A percentile compares a stretch with the other conserved stretches of the same genome.
Conservation (phyloP, 2,888 invertebrate genomes). For the Diplolepis rosae region DNA sequence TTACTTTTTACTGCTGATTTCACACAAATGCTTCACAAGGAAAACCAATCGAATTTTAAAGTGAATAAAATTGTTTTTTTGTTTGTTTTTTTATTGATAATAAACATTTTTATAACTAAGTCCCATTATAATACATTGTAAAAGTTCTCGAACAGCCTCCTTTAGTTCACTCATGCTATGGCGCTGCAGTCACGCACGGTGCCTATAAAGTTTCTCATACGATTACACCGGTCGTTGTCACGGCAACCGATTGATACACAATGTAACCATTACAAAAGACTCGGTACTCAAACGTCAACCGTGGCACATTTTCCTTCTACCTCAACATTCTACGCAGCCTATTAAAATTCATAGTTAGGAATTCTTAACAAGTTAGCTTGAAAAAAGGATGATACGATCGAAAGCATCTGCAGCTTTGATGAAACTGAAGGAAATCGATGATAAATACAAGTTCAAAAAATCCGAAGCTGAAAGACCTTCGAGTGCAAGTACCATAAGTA, state of each 20-base stretch:
- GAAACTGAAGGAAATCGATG: slow-evolving; percentile 64
- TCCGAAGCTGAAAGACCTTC: not conserved
- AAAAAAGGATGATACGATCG: slow-evolving; percentile 55
- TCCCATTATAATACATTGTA: no score
- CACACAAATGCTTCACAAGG: no score
- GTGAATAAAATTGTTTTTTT: no score
- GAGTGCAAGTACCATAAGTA: not conserved
- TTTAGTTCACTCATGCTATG: no score
- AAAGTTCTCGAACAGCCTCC: no score
- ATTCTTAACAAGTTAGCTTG: not conserved
- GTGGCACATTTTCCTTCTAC: not conserved
- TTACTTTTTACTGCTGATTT: no score
- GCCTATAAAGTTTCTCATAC: not conserved
- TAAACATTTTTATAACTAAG: no score
- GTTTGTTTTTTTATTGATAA: no score
- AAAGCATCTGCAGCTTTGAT: slow-evolving; percentile 59
- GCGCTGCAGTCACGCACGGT: no score
- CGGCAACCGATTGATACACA: not conserved
- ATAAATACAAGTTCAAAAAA: slow-evolving; percentile 60
- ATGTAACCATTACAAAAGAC: no score
- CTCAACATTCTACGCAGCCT: not conserved
- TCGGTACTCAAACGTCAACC: not conserved
- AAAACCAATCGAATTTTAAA: no score
- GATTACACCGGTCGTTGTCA: not conserved
- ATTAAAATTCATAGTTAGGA: not conserved